Evolutionary conservation across 35 echinoderm and acorn worm genomes (phyloP).

Genomic region (Hemicentrotus pulcherrimus): DNA sequence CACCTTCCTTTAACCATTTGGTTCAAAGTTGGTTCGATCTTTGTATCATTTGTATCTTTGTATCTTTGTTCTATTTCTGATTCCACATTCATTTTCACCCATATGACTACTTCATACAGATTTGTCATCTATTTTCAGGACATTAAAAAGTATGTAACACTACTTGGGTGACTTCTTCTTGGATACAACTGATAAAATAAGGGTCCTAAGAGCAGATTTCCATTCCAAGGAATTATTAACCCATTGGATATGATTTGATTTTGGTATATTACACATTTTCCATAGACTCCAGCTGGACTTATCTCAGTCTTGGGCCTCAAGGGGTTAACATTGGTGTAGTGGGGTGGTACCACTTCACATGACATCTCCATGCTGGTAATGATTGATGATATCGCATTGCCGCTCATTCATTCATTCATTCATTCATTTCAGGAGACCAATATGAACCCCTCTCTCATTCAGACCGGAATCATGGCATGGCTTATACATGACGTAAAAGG

Average conservation of each 20-base stretch:
- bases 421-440: not conserved
- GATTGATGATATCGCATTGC: not conserved
- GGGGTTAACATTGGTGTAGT: not conserved
- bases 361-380: not conserved
- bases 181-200: too few species aligned
- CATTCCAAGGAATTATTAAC: too few species aligned
- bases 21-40: not conserved
- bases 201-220: too few species aligned
- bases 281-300: not conserved
- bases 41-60: not conserved
- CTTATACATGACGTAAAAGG: not conserved
- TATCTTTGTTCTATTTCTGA: too few species aligned
- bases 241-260: too few species aligned
- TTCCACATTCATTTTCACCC: not conserved
- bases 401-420: constrained; percentile 1
- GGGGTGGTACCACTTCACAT: not conserved
- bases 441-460: constrained; percentile 6
- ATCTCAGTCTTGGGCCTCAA: not conserved
- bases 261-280: not conserved
- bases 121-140: not conserved
- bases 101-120: not conserved
- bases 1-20: not conserved
- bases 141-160: too few species aligned
- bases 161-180: too few species aligned
- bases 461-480: constrained; percentile 13